Conservation (phyloP, 2,113 vertebrate species). For the Equus przewalskii region DNA sequence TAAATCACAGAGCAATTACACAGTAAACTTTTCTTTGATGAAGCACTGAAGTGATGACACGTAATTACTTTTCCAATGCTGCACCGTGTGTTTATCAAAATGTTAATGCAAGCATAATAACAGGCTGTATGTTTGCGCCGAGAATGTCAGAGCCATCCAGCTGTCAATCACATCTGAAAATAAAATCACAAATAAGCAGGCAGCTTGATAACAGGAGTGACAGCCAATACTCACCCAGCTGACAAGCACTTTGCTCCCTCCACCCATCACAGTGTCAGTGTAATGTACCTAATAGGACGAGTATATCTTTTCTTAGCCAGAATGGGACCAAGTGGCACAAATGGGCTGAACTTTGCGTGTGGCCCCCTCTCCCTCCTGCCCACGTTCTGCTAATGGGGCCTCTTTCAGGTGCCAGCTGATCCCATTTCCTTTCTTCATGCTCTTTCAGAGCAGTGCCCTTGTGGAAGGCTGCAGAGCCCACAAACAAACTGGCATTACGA, state of each 20-base stretch:
- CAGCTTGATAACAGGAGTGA: conserved; percentile 91
- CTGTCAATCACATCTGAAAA: conserved; percentile 96
- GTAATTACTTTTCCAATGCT: conserved; percentile 97
- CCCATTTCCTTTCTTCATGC: neutral
- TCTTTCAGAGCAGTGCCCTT: neutral
- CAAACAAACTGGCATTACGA: neutral
- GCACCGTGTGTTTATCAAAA: conserved; percentile 98
- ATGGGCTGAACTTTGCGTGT: conserved; percentile 25
- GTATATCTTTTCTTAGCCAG: conserved; percentile 78
- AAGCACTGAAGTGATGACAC: conserved; percentile 94
- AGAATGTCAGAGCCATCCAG: conserved; percentile 95
- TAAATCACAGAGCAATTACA: conserved; percentile 91
- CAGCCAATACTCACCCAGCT: conserved; percentile 90
- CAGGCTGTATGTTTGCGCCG: conserved; percentile 93
- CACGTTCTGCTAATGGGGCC: neutral
- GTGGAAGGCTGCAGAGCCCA: neutral
- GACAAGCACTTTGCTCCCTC: conserved; percentile 88
- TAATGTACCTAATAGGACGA: conserved; percentile 85
- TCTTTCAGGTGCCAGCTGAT: neutral
- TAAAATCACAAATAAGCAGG: conserved; percentile 95
- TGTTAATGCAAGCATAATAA: conserved; percentile 99
- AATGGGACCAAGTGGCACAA: conserved; percentile 70
- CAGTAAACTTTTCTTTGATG: conserved; percentile 91
- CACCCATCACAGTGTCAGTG: conserved; percentile 73
- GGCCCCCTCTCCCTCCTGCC: neutral